Evolutionary conservation across 1,140 invertebrate species (phyloP).

Genomic region (Diuraphis noxia): DNA sequence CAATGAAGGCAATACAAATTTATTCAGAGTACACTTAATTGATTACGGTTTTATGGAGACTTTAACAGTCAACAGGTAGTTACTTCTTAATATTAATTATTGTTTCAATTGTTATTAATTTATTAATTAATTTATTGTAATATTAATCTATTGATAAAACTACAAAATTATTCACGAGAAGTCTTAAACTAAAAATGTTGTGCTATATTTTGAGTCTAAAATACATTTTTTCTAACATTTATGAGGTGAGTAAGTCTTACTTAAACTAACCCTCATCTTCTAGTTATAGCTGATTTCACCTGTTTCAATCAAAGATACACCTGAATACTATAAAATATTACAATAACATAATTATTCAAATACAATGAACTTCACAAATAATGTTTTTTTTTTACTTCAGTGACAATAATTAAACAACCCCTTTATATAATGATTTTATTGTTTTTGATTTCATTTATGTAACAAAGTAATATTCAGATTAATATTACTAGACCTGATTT

Average conservation of each 20-base stretch:
- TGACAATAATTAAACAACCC: background rate
- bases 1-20: background rate
- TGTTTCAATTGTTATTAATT: background rate
- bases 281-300: background rate
- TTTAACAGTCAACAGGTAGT: background rate
- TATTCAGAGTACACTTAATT: slow-evolving; percentile 2
- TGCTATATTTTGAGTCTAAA: background rate
- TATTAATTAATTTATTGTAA: no score
- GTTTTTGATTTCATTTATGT: background rate
- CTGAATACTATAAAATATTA: no score
- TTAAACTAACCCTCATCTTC: background rate
- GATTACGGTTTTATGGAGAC: slow-evolving; percentile 24
- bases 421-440: no score
- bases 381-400: background rate
- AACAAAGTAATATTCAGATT: background rate
- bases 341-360: background rate
- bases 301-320: no score
- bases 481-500: background rate
- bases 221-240: background rate
- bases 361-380: background rate
- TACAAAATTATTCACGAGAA: background rate
- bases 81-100: background rate
- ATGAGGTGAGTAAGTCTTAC: background rate
- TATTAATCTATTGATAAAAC: background rate
- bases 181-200: background rate